These are phyloP conservation scores for Centropyge bicolor DNA, from an alignment of 2,797 vertebrate genomes.

Conservation along the genomic window DNA sequence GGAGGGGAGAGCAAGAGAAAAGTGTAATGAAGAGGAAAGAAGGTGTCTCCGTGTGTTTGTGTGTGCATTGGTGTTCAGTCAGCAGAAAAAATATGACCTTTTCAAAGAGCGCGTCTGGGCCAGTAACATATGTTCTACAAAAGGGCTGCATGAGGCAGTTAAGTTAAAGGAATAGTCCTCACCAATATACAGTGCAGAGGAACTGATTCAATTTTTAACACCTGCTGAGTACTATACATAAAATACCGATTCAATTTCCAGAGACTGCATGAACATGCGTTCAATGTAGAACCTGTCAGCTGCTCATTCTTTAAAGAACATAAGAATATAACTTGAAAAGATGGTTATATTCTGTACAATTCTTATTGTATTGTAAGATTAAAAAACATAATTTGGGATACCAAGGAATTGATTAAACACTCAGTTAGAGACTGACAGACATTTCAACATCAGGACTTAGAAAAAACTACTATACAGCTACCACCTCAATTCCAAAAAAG, in stretches of 20 bases:
- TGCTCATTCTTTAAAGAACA: background rate
- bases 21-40: slow-evolving; percentile 43
- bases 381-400: background rate
- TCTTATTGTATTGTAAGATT: background rate
- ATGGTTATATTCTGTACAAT: background rate
- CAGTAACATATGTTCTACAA: slow-evolving; percentile 63
- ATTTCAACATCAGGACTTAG: background rate
- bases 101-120: slow-evolving; percentile 52
- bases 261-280: background rate
- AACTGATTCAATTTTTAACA: background rate
- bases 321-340: slow-evolving; percentile 4
- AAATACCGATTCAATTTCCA: background rate
- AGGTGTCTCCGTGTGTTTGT: slow-evolving; percentile 33
- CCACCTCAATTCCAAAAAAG: too few species aligned
- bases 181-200: background rate
- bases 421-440: background rate
- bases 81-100: slow-evolving; percentile 71
- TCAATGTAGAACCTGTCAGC: background rate
- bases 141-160: slow-evolving; percentile 46
- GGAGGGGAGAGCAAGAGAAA: background rate
- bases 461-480: too few species aligned
- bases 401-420: background rate
- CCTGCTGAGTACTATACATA: background rate
- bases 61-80: slow-evolving; percentile 58
- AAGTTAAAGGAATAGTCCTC: slow-evolving; percentile 41